Conservation (phyloP, 2,113 vertebrate species). For the Leptosomus discolor region DNA sequence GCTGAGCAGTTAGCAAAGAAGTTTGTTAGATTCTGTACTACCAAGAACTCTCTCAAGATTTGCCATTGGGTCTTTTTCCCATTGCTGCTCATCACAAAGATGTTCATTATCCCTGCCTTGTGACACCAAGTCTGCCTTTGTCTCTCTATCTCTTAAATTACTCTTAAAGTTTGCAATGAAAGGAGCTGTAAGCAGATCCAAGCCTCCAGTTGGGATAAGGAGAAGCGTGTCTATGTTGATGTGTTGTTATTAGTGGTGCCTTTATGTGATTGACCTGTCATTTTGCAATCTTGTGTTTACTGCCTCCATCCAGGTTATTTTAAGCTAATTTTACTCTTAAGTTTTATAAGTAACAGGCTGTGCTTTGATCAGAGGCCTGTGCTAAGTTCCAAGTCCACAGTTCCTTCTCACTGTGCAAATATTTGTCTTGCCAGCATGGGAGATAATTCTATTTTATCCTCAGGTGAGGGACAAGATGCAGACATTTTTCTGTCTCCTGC, state of each 20-base stretch:
- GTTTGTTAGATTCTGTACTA: neutral
- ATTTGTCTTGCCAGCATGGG: slow-evolving; percentile 39
- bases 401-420: slow-evolving; percentile 22
- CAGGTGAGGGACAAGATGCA: neutral
- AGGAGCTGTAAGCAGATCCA: neutral
- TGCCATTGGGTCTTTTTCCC: neutral
- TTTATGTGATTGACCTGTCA: neutral
- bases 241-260: neutral
- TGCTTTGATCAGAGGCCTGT: slow-evolving; percentile 53
- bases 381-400: slow-evolving; percentile 20
- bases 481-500: neutral
- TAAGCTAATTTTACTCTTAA: slow-evolving; percentile 24
- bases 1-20: neutral
- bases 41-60: neutral
- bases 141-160: neutral
- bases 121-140: neutral
- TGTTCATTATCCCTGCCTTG: neutral
- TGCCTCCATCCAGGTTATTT: slow-evolving; percentile 43
- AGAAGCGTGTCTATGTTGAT: neutral
- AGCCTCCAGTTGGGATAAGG: neutral
- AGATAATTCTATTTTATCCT: neutral
- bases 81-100: neutral
- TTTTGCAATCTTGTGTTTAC: neutral
- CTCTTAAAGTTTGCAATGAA: neutral
- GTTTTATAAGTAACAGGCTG: slow-evolving; percentile 34